phyloP scores from a whole-genome alignment of 1,140 invertebrate species.

The Panulirus ornatus region DNA sequence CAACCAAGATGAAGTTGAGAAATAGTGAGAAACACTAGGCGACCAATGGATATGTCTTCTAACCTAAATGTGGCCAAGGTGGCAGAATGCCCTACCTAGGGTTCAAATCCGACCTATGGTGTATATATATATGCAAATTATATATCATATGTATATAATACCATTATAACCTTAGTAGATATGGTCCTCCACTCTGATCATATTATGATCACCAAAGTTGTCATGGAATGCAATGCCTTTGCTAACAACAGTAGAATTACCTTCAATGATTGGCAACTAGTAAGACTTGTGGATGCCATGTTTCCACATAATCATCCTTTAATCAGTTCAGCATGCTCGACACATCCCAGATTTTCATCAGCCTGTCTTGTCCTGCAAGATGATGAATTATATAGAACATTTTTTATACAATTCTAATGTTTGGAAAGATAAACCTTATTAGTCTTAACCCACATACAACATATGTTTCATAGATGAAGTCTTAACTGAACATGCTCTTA shows the following conservation, averaged over 20 bases:
- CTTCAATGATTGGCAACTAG: not conserved
- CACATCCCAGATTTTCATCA: constrained; percentile 41
- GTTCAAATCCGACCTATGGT: too few species aligned
- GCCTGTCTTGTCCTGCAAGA: constrained; percentile 19
- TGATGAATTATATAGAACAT: not conserved
- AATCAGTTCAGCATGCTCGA: constrained; percentile 43
- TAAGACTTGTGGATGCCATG: constrained; percentile 18
- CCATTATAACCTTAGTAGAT: not conserved
- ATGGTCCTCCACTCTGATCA: not conserved
- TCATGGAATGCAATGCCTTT: not conserved
- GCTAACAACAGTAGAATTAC: not conserved
- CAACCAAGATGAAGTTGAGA: too few species aligned
- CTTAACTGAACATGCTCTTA: too few species aligned
- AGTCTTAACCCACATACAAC: too few species aligned
- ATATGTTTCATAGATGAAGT: too few species aligned
- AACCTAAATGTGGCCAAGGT: too few species aligned
- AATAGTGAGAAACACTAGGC: too few species aligned
- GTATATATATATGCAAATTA: too few species aligned
- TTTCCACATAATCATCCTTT: not conserved
- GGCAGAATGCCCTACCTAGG: too few species aligned
- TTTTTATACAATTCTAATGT: too few species aligned
- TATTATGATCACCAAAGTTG: not conserved
- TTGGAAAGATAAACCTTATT: too few species aligned
- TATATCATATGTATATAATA: not conserved
- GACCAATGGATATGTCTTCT: too few species aligned